Conservation (phyloP, 2,113 vertebrate genomes). For the Carassius auratus region DNA sequence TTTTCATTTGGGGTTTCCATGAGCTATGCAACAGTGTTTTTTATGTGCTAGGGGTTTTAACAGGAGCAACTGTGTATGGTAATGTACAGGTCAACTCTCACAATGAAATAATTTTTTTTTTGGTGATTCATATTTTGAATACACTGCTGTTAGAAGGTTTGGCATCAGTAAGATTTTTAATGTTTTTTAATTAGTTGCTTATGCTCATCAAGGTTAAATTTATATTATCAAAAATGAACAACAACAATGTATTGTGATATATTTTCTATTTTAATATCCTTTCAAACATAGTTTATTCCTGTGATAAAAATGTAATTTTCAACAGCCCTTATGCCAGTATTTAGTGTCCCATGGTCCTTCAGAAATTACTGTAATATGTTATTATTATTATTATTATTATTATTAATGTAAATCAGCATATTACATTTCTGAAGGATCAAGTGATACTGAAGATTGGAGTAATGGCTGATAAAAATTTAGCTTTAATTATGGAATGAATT, state of each 20-base stretch:
- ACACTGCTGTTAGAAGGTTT: too few species aligned
- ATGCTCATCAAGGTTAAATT: too few species aligned
- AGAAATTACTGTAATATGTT: too few species aligned
- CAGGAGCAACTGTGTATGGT: background rate
- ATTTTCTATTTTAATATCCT: background rate
- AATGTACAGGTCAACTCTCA: background rate
- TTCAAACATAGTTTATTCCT: background rate
- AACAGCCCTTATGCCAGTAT: background rate
- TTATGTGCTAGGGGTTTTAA: background rate
- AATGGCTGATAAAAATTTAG: too few species aligned
- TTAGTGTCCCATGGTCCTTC: background rate
- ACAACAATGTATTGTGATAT: too few species aligned
- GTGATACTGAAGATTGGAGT: too few species aligned
- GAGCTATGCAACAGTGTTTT: background rate
- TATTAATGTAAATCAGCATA: too few species aligned
- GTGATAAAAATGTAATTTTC: background rate
- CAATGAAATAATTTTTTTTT: background rate
- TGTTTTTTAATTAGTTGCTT: too few species aligned
- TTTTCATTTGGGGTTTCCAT: constrained; percentile 16
- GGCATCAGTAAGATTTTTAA: too few species aligned
- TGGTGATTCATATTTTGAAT: background rate
- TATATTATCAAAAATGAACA: too few species aligned
- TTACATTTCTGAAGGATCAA: background rate
- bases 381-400: too few species aligned
- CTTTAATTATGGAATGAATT: too few species aligned